Base-by-base conservation (phyloP, 2,113 vertebrate genomes). In the Paratilapia polleni region DNA sequence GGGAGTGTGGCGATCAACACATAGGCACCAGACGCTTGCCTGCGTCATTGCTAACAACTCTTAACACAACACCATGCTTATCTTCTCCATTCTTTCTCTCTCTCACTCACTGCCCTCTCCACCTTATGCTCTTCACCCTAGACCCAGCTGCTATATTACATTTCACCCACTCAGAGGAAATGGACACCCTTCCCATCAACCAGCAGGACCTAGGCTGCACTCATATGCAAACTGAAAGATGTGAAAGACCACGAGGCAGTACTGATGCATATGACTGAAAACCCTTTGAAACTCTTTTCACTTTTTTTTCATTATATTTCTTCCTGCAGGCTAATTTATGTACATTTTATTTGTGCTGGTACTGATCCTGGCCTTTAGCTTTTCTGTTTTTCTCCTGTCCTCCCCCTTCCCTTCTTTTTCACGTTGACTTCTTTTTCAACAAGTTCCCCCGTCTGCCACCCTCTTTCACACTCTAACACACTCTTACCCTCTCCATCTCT, bases 111-210 rank as follows among this genome's bases (percentile, higher is more conserved):
- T 54, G 62, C 75, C n/a, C 77, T 77, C n/a, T 13, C 68, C 68
- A 80, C 59, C 41, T 38, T 3, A 36, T 86, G 78, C 52, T 81
- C 77, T 82, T 87, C 61, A 73, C 38, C 80, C 12, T 15, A 17
- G 73, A 54, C 78, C 80, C 79, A 64, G 34, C 82, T 86, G 82
- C 77, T 81, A 87, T 89, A 95, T 95, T 94, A 89, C 59, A 94
- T 95, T 95, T 95, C 92, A 91, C 86, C 86, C 75, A 93, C 91
- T 93, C 93, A 93, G 90, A 91, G 92, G 79, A 96, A 96, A 95
- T 92, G 83, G 90, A 94, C 78, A 89, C 86, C 78, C 81, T 85
- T 84, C 87, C 84, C 89, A 89, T 88, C 87, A 88, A 73, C 82
- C 60, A 61, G 82, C 64, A 84, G 87, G 84, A 62, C 78, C 89